Base-by-base conservation (phyloP, 2,888 invertebrate genomes). In the Drosophila vallismaia region DNA sequence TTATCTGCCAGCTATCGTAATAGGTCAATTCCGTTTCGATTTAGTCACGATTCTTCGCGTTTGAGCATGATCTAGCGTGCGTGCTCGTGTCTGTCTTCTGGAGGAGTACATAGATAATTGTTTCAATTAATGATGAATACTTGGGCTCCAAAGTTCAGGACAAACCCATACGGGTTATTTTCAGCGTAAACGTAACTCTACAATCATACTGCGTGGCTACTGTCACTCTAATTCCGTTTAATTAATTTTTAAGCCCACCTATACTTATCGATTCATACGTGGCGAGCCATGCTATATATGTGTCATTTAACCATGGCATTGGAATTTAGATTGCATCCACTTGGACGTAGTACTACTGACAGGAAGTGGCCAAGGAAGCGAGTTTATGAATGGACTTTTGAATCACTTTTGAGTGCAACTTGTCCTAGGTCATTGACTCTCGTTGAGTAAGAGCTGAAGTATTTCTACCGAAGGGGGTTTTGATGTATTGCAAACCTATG, bases 131-230 rank as follows among this genome's bases (percentile, higher is more conserved):
- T 84, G 88, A 84, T 63, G 78, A 86, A 84, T 72, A 44, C 50
- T 19, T 19, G 19, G 19, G 19, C 19, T 88, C 64, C 84, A 88
- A 88, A 84, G 84, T 84, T 70, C 75, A 71, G 4, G 26, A 24
- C 26, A 44, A 49, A 55, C 56, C 64, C 42, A 55, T 33, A 10
- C 24, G 7, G 49, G 69, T 70, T 81, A 81, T 86, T 81, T 86
- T 49, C 7, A 74, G 62, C 51, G 42, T 66, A 73, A 76, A 58
- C 85, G 84, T 74, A 78, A 84, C 45, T 51, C 19, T 8, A n/a
- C 1, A 76, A 72, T 67, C 51, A 62, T 71, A 58, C 10, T 49
- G 28, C 29, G 10, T 28, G 28, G 38, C 38, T 29, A 29, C 19
- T 57, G 33, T 50, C 7, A 31, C 36, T 29, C 12, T n/a, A 9